Evolutionary conservation across 2,797 vertebrate genomes (phyloP).

Genomic region (Botia almorhae): DNA sequence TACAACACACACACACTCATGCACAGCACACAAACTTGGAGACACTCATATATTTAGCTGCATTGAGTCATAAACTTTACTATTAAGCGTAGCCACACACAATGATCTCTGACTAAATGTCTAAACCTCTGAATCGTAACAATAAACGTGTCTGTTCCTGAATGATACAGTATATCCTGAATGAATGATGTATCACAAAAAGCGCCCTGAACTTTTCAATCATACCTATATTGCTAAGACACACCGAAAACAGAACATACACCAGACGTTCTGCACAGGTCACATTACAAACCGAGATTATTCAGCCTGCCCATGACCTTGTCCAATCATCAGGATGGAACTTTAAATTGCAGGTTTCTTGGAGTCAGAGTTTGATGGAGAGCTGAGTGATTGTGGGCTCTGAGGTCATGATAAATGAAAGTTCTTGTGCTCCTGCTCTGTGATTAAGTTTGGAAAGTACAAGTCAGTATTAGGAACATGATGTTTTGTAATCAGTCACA

Average conservation of each 20-base stretch:
- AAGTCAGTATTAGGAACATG: background rate
- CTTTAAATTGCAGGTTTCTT: conserved; percentile 31
- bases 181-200: conserved; percentile 44
- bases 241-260: conserved; percentile 12
- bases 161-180: background rate
- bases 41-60: background rate
- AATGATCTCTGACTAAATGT: conserved; percentile 31
- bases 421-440: background rate
- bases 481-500: background rate
- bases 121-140: conserved; percentile 13
- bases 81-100: conserved; percentile 3
- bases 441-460: conserved; percentile 16
- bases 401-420: conserved; percentile 29
- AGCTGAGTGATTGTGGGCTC: conserved; percentile 2
- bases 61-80: conserved; percentile 9
- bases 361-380: conserved; percentile 32
- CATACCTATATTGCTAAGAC: conserved; percentile 11
- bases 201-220: conserved; percentile 32
- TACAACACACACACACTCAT: background rate
- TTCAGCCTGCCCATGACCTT: conserved; percentile 28
- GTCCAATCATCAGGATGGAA: conserved; percentile 1
- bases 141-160: conserved; percentile 17
- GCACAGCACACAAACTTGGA: conserved; percentile 28
- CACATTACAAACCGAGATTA: conserved; percentile 43
- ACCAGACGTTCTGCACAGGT: conserved; percentile 17